These are phyloP conservation scores for Mizuhopecten yessoensis DNA, from an alignment of 1,140 invertebrate species.

Conservation along the genomic window DNA sequence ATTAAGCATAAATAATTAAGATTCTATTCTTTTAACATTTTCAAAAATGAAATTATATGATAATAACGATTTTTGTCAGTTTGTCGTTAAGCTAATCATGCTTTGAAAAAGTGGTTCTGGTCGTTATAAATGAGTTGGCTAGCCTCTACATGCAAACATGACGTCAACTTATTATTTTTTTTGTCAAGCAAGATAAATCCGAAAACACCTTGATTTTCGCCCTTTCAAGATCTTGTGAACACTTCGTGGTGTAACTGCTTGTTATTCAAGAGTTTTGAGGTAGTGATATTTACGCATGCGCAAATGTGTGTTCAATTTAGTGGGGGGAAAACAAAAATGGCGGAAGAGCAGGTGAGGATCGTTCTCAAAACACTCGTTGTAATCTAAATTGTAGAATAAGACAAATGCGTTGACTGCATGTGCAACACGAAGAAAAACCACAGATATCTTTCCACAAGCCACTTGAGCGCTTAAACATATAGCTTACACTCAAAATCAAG, in stretches of 20 bases:
- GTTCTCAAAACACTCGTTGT: conserved; percentile 6
- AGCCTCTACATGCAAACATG: too few relatives aligned
- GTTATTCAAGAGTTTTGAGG: neutral
- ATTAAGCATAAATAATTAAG: too few relatives aligned
- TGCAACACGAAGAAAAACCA: neutral
- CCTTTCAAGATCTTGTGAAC: neutral
- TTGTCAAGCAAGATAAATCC: neutral
- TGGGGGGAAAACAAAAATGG: conserved; percentile 81
- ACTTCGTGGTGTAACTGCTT: neutral
- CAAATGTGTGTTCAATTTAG: conserved; percentile 55
- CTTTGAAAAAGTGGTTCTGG: too few relatives aligned
- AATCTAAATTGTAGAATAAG: conserved; percentile 41
- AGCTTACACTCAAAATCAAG: neutral
- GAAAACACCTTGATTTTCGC: neutral
- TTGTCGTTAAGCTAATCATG: too few relatives aligned
- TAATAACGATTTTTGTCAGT: too few relatives aligned
- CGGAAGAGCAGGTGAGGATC: conserved; percentile 80
- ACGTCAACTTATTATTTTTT: neutral
- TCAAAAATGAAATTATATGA: too few relatives aligned
- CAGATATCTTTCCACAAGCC: neutral
- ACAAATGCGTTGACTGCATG: neutral
- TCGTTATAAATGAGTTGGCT: too few relatives aligned
- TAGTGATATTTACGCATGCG: conserved; percentile 55
- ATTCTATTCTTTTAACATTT: too few relatives aligned
- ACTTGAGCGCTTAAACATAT: neutral